These are phyloP conservation scores for Vollenhovia emeryi DNA, from an alignment of 1,140 invertebrate species.

Conservation along the genomic window DNA sequence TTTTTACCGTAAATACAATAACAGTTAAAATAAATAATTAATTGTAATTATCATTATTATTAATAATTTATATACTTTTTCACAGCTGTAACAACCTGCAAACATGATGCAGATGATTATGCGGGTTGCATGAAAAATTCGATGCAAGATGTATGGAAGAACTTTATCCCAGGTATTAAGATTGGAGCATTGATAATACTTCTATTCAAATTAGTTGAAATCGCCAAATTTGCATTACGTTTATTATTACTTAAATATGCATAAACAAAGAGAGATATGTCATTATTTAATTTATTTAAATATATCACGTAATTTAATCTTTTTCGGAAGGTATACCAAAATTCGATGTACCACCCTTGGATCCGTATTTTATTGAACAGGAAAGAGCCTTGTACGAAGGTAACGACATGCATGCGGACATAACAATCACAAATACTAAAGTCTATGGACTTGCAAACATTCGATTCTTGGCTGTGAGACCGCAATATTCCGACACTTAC, in stretches of 20 bases:
- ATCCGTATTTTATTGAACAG: conserved; percentile 84
- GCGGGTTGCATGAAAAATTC: conserved; percentile 82
- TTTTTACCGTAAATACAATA: neutral
- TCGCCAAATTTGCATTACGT: neutral
- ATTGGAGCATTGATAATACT: neutral
- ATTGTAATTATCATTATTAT: neutral
- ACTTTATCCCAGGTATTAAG: conserved; percentile 78
- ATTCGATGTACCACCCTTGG: conserved; percentile 83
- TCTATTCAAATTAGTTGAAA: neutral
- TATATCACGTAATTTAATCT: neutral
- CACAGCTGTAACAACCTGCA: conserved; percentile 77
- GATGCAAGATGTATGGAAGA: conserved; percentile 82
- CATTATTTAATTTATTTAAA: neutral
- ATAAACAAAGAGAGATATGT: neutral
- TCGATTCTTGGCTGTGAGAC: conserved; percentile 85
- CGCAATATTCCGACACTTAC: conserved; percentile 83
- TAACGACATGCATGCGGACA: conserved; percentile 84
- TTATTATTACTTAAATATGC: neutral
- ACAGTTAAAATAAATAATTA: neutral
- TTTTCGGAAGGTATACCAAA: conserved; percentile 85
- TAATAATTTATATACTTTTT: conserved; percentile 44
- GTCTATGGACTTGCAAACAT: conserved; percentile 83
- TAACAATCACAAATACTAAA: conserved; percentile 82
- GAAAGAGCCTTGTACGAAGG: conserved; percentile 82
- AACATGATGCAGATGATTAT: conserved; percentile 77